Percentiles rank a stretch among this genome's conserved stretches.
Evolutionary conservation across 2,797 vertebrate genomes (phyloP).

Genomic region (Pseudochaenichthys georgianus): DNA sequence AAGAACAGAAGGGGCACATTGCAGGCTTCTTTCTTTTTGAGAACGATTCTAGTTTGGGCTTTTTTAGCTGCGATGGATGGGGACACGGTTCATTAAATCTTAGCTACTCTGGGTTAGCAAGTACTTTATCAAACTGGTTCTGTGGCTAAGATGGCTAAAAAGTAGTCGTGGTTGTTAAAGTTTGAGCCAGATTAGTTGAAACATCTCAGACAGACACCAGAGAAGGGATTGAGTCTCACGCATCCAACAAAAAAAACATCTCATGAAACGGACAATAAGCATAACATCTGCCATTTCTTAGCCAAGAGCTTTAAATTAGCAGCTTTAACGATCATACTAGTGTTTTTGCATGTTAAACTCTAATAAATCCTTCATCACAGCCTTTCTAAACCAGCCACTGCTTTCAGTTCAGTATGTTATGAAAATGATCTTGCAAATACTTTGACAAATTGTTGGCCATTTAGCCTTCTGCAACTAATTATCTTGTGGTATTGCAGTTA

Average conservation of each 20-base stretch:
- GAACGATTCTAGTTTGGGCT: background rate
- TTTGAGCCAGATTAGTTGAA: background rate
- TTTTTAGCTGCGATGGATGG: background rate
- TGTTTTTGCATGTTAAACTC: conserved; percentile 6
- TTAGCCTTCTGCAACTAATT: conserved; percentile 17
- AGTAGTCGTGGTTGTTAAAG: background rate
- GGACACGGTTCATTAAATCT: background rate
- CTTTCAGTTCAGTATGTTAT: conserved; percentile 18
- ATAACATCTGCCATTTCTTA: background rate
- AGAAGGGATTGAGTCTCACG: background rate
- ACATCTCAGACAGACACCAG: background rate
- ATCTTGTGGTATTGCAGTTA: conserved; percentile 18
- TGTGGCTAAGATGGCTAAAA: conserved; percentile 3
- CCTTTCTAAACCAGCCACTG: background rate
- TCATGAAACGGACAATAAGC: background rate
- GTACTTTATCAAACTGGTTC: background rate
- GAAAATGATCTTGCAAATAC: conserved; percentile 24
- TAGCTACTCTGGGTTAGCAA: background rate
- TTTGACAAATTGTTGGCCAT: conserved; percentile 25
- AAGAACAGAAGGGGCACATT: background rate
- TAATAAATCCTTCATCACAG: background rate
- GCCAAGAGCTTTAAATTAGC: background rate
- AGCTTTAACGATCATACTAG: background rate
- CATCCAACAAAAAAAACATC: conserved; percentile 5
- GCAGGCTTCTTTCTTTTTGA: background rate